phyloP scores from a whole-genome alignment of 1,140 invertebrate genomes.

The Drosophila ironensis region DNA sequence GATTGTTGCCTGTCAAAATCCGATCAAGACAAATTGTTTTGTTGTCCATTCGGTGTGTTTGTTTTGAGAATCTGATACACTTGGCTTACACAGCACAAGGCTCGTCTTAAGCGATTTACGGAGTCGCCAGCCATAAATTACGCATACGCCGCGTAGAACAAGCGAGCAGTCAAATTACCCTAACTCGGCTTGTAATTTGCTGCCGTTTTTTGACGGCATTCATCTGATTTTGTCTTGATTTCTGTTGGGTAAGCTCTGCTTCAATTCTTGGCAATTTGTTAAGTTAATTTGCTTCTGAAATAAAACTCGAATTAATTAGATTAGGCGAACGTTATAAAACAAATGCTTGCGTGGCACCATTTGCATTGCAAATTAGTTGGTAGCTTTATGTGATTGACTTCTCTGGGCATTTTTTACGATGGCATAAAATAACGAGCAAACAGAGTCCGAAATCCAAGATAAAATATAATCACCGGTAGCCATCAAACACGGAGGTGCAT shows the following conservation, averaged over 20 bases:
- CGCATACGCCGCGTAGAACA: constrained; percentile 41
- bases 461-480: constrained; percentile 41
- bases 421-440: constrained; percentile 36
- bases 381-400: constrained; percentile 19
- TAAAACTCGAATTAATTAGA: constrained; percentile 44
- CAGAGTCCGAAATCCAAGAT: constrained; percentile 12
- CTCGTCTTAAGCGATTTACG: constrained; percentile 13
- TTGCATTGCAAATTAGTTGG: constrained; percentile 42
- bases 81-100: constrained; percentile 52
- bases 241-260: not conserved
- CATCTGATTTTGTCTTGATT: not conserved
- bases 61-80: constrained; percentile 41
- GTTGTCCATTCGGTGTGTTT: constrained; percentile 8
- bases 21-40: constrained; percentile 41
- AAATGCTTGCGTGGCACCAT: constrained; percentile 25
- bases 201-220: constrained; percentile 1
- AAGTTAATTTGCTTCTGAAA: constrained; percentile 27
- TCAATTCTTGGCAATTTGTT: constrained; percentile 36
- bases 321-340: constrained; percentile 30
- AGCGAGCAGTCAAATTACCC: not conserved
- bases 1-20: constrained; percentile 49
- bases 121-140: constrained; percentile 50
- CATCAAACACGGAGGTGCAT: constrained; percentile 15
- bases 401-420: constrained; percentile 32
- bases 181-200: constrained; percentile 1